Conservation (phyloP, 2,888 invertebrate genomes). For the Acanthosepion esculentum region DNA sequence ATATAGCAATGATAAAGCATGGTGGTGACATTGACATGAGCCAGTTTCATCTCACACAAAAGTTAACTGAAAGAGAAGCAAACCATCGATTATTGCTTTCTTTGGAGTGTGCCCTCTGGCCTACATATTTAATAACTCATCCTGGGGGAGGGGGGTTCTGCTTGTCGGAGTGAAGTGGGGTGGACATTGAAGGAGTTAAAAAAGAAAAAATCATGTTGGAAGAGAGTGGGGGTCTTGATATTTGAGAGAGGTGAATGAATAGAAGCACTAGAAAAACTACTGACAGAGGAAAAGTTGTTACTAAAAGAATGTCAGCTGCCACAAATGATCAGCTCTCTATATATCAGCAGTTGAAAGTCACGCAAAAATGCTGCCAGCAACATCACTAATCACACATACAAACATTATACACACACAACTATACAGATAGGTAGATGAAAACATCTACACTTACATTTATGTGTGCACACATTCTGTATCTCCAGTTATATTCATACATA, state of each 20-base stretch:
- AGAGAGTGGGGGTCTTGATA: background rate
- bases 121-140: slow-evolving; percentile 33
- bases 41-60: background rate
- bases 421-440: background rate
- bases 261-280: background rate
- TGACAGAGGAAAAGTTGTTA: slow-evolving; percentile 4
- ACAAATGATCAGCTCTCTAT: slow-evolving; percentile 21
- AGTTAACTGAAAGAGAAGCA: background rate
- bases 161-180: background rate
- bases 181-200: background rate
- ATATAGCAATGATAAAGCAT: background rate
- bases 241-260: background rate
- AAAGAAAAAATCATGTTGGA: background rate
- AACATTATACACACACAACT: background rate
- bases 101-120: slow-evolving; percentile 33
- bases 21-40: background rate
- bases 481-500: background rate
- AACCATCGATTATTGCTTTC: slow-evolving; percentile 1
- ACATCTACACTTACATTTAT: background rate
- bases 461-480: background rate
- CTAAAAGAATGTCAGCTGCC: background rate
- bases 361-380: background rate
- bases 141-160: background rate
- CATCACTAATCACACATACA: background rate
- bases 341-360: background rate